A percentile compares a stretch with the other conserved stretches of the same genome.
These are phyloP conservation scores for Epirrita christyi DNA, from an alignment of 2,888 invertebrate species.

Conservation along the genomic window DNA sequence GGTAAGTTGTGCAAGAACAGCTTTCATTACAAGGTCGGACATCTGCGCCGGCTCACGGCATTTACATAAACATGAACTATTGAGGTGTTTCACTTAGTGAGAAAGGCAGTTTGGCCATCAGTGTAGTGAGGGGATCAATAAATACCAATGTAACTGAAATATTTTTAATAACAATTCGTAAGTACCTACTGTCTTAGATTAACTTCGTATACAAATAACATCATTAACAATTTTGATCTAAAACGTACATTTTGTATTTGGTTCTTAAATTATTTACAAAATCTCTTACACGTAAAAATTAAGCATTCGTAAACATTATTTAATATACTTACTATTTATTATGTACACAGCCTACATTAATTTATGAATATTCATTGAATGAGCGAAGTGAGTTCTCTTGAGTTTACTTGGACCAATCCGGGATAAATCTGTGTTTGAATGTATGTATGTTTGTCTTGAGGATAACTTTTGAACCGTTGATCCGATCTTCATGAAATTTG, in stretches of 20 bases:
- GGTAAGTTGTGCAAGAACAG: constrained; percentile 38
- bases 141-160: constrained; percentile 39
- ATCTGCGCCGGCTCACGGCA: not conserved
- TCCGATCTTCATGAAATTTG: too few species aligned
- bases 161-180: constrained; percentile 56
- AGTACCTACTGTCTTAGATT: constrained; percentile 23
- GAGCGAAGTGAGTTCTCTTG: too few species aligned
- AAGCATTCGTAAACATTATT: not conserved
- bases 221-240: constrained; percentile 17
- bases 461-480: too few species aligned
- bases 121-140: constrained; percentile 11
- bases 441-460: too few species aligned
- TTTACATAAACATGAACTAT: constrained; percentile 8
- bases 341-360: constrained; percentile 17
- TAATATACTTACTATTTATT: not conserved
- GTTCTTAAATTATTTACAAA: constrained; percentile 25
- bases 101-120: too few species aligned
- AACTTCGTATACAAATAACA: constrained; percentile 27
- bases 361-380: too few species aligned
- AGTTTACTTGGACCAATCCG: too few species aligned
- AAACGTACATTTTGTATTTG: constrained; percentile 15
- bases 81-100: constrained; percentile 17
- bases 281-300: not conserved
- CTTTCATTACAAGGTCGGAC: constrained; percentile 52
- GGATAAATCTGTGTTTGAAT: too few species aligned